These are phyloP conservation scores for Mirounga angustirostris DNA, from an alignment of 2,113 vertebrate species.

Conservation along the genomic window DNA sequence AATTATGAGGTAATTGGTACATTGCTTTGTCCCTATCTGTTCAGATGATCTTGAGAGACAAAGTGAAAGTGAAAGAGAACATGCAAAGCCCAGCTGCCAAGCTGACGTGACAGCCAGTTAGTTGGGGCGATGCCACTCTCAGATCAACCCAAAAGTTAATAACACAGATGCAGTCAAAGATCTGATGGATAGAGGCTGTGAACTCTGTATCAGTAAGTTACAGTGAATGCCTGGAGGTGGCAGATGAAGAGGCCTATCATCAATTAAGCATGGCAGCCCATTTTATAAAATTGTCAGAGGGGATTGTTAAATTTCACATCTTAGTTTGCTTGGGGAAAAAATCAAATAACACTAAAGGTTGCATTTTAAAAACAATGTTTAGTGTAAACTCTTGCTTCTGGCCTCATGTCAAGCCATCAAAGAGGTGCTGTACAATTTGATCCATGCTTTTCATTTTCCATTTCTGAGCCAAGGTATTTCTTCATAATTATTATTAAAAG, in stretches of 20 bases:
- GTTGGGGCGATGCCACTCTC: background rate
- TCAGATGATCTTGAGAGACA: conserved; percentile 25
- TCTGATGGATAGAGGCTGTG: conserved; percentile 67
- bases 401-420: conserved; percentile 57
- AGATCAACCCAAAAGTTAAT: conserved; percentile 69
- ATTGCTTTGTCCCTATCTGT: background rate
- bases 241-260: conserved; percentile 47
- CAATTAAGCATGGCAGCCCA: conserved; percentile 72
- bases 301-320: conserved; percentile 68
- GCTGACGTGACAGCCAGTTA: conserved; percentile 30
- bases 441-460: conserved; percentile 6
- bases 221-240: background rate
- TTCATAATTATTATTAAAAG: background rate
- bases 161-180: conserved; percentile 61
- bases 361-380: conserved; percentile 68
- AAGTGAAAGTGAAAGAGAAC: conserved; percentile 55
- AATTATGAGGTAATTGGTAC: conserved; percentile 23
- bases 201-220: conserved; percentile 40
- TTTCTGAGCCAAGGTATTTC: background rate
- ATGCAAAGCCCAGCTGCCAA: background rate
- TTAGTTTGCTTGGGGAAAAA: conserved; percentile 55
- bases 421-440: background rate
- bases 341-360: conserved; percentile 61
- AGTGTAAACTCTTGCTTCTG: conserved; percentile 54
- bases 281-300: conserved; percentile 72